Percentiles rank a stretch among this genome's conserved stretches.
Conservation (phyloP, 1,140 invertebrate genomes). For the Aphis gossypii region DNA sequence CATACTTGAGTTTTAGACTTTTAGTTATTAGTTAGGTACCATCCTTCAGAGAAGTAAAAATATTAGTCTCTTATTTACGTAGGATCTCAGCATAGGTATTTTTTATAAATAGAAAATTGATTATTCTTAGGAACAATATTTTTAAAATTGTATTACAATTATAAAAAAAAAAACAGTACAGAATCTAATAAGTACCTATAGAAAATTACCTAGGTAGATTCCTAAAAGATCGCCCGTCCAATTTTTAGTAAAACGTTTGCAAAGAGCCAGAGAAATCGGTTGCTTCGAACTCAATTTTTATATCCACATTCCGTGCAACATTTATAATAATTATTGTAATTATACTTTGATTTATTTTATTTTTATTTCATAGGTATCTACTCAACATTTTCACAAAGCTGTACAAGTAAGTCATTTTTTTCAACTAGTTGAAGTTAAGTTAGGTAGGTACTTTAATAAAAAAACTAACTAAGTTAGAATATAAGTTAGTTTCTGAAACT, state of each 20-base stretch:
- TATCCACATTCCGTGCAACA: not conserved
- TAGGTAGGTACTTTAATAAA: too few relatives aligned
- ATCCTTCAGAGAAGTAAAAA: not conserved
- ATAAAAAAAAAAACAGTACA: not conserved
- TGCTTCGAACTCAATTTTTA: not conserved
- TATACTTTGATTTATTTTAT: not conserved
- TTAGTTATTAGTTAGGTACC: not conserved
- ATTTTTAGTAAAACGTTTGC: not conserved
- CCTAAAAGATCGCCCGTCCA: too few relatives aligned
- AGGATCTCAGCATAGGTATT: not conserved
- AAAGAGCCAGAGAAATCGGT: not conserved
- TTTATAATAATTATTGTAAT: too few relatives aligned
- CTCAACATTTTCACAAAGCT: too few relatives aligned
- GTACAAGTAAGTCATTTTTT: too few relatives aligned
- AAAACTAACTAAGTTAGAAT: too few relatives aligned
- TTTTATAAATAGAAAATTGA: not conserved
- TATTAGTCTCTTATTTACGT: not conserved
- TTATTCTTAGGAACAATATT: not conserved
- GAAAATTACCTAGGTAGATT: not conserved
- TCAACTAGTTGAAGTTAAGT: too few relatives aligned
- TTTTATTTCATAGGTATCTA: not conserved
- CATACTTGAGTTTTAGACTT: too few relatives aligned
- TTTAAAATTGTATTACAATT: not conserved
- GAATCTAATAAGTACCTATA: not conserved
- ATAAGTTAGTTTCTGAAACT: too few relatives aligned